Evolutionary conservation across 2,888 invertebrate species (phyloP), one percentile per base, ranked within the genome.

Genomic region (Onthophagus sagittarius): DNA sequence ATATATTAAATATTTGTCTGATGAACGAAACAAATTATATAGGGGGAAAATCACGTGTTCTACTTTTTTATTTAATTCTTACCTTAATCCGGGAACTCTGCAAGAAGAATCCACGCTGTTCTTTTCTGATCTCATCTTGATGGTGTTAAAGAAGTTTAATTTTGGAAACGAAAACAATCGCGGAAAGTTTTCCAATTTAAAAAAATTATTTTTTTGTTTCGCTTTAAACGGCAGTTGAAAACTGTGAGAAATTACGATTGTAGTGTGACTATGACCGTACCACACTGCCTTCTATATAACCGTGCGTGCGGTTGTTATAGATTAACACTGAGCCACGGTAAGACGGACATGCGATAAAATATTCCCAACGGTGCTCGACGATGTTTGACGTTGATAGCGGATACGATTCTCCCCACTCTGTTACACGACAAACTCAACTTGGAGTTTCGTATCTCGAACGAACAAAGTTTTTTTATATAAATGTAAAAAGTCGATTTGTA

Each of bases 81-180:
- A 82, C 82, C 82, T 81, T 75, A 82, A 79, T 73, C 79, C 80
- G 4, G 81, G 79, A 74, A 82, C 75, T 73, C 81, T 75, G 65
- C 77, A 80, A 11, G 78, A 77, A 0, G 80, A 78, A 75, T 80
- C 80, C 78, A 80, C 77, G 71, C 81, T 80, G 63, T 79, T 78
- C 69, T 77, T 78, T 71, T 79, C 76, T 74, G 78, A 77, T 63
- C 78, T 75, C 78, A 77, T 77, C 23, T 23, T 23, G 23, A 23
- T 23, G 3, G 23, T 23, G 23, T 23, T 23, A 23, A 23, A 23
- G 3, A 2, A 23, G 3, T 23, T 1, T 23, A 23, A 23, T 23
- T 23, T 23, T 23, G 23, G 23, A 23, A 69, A 65, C 70, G 70
- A 70, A 70, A 14, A 62, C 70, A 62, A 67, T 7, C 15, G 23